Evolutionary conservation across 2,797 vertebrate species (phyloP).

Genomic region (Myotis findleyi): DNA sequence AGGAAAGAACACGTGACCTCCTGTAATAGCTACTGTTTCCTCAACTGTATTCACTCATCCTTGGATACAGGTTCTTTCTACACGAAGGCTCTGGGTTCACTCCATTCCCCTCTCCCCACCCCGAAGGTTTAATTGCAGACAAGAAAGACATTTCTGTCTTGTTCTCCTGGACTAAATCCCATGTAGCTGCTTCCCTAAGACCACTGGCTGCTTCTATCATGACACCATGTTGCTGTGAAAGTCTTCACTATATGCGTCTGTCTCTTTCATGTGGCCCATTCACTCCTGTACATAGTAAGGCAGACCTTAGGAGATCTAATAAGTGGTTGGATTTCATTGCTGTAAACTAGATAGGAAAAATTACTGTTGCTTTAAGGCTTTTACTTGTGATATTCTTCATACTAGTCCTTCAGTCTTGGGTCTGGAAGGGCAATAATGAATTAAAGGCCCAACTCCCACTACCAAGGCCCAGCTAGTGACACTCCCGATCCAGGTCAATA

Average conservation of each 20-base stretch:
- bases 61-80: neutral
- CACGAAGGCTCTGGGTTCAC: neutral
- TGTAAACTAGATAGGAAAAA: neutral
- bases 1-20: neutral
- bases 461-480: neutral
- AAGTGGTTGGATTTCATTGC: neutral
- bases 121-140: neutral
- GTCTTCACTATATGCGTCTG: neutral
- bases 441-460: neutral
- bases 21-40: neutral
- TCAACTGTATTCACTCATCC: neutral
- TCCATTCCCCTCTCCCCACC: neutral
- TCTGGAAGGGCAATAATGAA: neutral
- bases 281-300: neutral
- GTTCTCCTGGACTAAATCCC: neutral
- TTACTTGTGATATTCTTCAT: neutral
- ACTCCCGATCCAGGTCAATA: neutral
- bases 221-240: neutral
- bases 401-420: neutral
- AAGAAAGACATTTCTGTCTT: neutral
- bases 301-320: neutral
- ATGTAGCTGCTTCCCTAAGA: neutral
- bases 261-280: neutral
- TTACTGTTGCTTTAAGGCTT: neutral
- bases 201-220: neutral